Evolutionary conservation across 2,888 invertebrate species (phyloP).

Genomic region (Mesorhabditis sp.): DNA sequence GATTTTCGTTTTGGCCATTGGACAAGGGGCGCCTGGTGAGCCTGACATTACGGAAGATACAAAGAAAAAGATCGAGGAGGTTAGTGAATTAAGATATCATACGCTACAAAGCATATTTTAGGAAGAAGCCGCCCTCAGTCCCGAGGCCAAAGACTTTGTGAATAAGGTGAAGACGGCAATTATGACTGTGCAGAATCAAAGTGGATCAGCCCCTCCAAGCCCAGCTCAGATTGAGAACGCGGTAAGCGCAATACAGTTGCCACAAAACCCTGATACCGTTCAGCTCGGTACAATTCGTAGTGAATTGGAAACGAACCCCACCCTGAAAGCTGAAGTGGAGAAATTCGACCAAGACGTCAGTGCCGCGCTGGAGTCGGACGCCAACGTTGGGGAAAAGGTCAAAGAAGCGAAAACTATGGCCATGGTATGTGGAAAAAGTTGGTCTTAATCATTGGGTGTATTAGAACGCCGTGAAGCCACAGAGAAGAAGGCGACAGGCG

Average conservation of each 20-base stretch:
- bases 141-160: neutral
- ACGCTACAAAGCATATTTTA: neutral
- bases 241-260: neutral
- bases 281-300: neutral
- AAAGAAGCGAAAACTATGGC: neutral
- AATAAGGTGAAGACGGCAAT: neutral
- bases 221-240: neutral
- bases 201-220: neutral
- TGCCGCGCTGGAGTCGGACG: neutral
- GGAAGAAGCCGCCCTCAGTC: neutral
- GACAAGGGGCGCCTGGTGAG: neutral
- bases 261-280: neutral
- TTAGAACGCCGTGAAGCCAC: too few relatives aligned
- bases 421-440: neutral
- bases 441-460: too few relatives aligned
- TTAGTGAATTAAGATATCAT: neutral
- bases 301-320: neutral
- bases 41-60: neutral
- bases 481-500: too few relatives aligned
- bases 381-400: neutral
- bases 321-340: constrained; percentile 2
- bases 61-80: neutral
- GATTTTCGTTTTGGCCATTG: too few relatives aligned
- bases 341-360: constrained; percentile 1
- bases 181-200: neutral